Conservation (phyloP, 1,140 invertebrate species). For the Apis dorsata region DNA sequence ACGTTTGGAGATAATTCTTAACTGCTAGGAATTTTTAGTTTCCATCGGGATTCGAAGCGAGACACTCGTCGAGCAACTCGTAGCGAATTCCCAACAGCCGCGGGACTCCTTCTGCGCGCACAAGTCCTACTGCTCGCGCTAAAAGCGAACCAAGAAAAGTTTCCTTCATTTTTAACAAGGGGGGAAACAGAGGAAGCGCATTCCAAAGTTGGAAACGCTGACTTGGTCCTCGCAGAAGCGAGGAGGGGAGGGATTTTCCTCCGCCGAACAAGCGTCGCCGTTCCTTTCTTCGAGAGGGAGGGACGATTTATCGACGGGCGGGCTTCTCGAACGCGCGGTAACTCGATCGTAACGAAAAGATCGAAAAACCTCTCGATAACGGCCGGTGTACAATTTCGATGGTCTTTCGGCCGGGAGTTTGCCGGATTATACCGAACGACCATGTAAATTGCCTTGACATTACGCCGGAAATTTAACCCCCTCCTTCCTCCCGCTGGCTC, state of each 20-base stretch:
- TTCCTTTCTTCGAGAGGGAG: background rate
- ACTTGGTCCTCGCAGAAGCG: background rate
- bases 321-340: background rate
- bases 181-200: conserved; percentile 60
- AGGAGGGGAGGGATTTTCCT: background rate
- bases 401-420: conserved; percentile 9
- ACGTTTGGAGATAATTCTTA: background rate
- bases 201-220: conserved; percentile 57
- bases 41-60: background rate
- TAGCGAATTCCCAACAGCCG: conserved; percentile 29
- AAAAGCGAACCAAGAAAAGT: conserved; percentile 53
- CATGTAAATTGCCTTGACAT: conserved; percentile 27
- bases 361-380: background rate
- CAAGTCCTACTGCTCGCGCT: background rate
- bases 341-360: background rate
- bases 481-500: background rate
- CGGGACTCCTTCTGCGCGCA: background rate
- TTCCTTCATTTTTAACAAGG: conserved; percentile 63
- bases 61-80: background rate
- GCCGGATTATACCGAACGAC: conserved; percentile 17
- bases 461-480: conserved; percentile 30
- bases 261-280: background rate
- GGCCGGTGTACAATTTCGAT: conserved; percentile 10
- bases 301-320: background rate
- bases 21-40: background rate